Base-by-base conservation (phyloP, 2,888 invertebrate genomes). In the Rosalia funebris region DNA sequence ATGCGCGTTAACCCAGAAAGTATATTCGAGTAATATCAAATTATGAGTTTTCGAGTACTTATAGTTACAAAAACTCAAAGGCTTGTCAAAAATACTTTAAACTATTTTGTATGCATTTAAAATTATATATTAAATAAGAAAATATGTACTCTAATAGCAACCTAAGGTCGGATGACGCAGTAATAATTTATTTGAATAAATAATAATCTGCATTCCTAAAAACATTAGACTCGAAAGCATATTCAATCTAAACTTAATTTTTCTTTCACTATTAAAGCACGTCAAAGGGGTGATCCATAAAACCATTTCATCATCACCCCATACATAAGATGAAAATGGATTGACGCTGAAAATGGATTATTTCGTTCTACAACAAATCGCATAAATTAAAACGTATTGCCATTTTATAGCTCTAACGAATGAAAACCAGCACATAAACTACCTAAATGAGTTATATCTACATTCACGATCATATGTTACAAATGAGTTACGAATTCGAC, bases 391-490 rank as follows among this genome's bases (percentile, higher is more conserved):
- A 42, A 44, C n/a, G 44, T 12, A 25, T 20, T 20, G 12, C 44
- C 19, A 44, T 25, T 44, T 19, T 44, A 44, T 44, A 1, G 44
- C 44, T 44, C 44, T 12, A 20, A 25, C 44, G 17, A 44, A 44
- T 44, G 44, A 12, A 44, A 41, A 44, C 44, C 44, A n/a, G 11
- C 44, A 44, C 20, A 44, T 44, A 44, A 44, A 44, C 44, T 4
- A 14, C 10, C 25, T 44, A 12, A 44, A 25, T 12, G 20, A 44
- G 44, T 44, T 12, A 12, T 11, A 44, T 1, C 20, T 11, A 25
- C 25, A 44, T 12, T 44, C 14, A 25, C 25, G 14, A 44, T 25
- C 44, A 20, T 44, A 25, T 44, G 44, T 44, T 44, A 44, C 20
- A 25, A 11, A 25, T 12, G 44, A 25, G 44, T 44, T 44, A 44